These are phyloP conservation scores for Ametastegia equiseti DNA, from an alignment of 2,888 invertebrate genomes.

Conservation along the genomic window DNA sequence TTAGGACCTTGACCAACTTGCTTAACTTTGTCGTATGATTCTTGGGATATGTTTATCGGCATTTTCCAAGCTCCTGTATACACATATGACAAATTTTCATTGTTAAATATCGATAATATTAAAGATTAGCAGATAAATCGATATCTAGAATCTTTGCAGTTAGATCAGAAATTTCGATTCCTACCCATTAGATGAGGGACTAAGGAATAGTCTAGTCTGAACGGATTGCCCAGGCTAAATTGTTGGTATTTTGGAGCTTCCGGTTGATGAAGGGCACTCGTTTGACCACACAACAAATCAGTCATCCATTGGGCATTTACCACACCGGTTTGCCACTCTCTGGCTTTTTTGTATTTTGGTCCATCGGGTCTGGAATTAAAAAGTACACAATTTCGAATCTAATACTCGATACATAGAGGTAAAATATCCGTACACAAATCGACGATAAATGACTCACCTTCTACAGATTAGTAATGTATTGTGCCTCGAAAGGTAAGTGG, in stretches of 20 bases:
- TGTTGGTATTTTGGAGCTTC: conserved; percentile 93
- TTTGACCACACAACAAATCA: conserved; percentile 93
- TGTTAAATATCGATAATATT: too few relatives aligned
- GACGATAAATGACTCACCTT: conserved; percentile 64
- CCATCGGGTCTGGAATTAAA: conserved; percentile 90
- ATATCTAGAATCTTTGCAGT: background rate
- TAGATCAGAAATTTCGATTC: background rate
- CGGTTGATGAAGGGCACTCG: conserved; percentile 87
- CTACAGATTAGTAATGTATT: conserved; percentile 88
- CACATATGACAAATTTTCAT: too few relatives aligned
- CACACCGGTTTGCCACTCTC: conserved; percentile 94
- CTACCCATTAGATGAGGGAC: conserved; percentile 95
- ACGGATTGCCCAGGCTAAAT: conserved; percentile 87
- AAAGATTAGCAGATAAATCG: too few relatives aligned
- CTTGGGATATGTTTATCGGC: conserved; percentile 93
- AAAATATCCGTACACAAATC: background rate
- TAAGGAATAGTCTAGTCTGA: conserved; percentile 90
- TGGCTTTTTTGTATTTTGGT: conserved; percentile 91
- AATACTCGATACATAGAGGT: background rate
- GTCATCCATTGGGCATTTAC: conserved; percentile 97
- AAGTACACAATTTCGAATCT: background rate
- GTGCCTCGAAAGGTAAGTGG: conserved; percentile 87
- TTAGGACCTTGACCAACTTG: conserved; percentile 78
- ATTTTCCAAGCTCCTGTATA: conserved; percentile 92
- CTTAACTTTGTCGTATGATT: conserved; percentile 91